These are phyloP conservation scores for Zaprionus taronus DNA, from an alignment of 1,140 invertebrate genomes.

Conservation along the genomic window DNA sequence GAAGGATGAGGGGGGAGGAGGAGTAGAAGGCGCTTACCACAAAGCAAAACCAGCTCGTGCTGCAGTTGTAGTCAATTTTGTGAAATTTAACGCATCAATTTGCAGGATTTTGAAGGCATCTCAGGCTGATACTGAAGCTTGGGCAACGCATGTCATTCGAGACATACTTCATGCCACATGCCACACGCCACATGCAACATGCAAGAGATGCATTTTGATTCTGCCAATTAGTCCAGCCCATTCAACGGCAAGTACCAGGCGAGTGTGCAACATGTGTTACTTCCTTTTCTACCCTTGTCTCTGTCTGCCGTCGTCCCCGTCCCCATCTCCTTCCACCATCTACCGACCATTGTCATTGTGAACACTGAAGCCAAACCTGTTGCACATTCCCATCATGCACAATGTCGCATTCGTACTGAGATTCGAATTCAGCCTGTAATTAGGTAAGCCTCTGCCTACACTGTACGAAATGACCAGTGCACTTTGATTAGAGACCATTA, in stretches of 20 bases:
- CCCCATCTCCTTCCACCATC: too few relatives aligned
- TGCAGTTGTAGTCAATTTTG: constrained; percentile 27
- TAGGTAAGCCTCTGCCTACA: constrained; percentile 9
- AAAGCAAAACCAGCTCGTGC: background rate
- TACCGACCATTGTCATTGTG: constrained; percentile 19
- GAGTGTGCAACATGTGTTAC: constrained; percentile 59
- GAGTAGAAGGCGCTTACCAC: background rate
- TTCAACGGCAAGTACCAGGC: constrained; percentile 15
- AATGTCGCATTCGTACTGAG: constrained; percentile 14
- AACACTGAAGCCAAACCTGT: constrained; percentile 41
- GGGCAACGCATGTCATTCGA: background rate
- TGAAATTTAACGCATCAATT: constrained; percentile 47
- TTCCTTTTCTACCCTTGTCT: background rate
- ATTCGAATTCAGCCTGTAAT: constrained; percentile 18
- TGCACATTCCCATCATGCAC: constrained; percentile 4
- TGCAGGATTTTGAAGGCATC: background rate
- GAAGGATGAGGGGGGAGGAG: too few relatives aligned
- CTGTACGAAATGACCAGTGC: background rate
- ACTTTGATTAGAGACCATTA: too few relatives aligned
- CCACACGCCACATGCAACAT: background rate
- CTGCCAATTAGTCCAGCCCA: constrained; percentile 57
- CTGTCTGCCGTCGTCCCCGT: background rate
- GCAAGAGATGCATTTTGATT: constrained; percentile 4
- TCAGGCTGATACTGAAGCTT: background rate
- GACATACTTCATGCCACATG: background rate